Evolutionary conservation across 2,888 invertebrate genomes (phyloP).

Genomic region (Pterobdella sp.): DNA sequence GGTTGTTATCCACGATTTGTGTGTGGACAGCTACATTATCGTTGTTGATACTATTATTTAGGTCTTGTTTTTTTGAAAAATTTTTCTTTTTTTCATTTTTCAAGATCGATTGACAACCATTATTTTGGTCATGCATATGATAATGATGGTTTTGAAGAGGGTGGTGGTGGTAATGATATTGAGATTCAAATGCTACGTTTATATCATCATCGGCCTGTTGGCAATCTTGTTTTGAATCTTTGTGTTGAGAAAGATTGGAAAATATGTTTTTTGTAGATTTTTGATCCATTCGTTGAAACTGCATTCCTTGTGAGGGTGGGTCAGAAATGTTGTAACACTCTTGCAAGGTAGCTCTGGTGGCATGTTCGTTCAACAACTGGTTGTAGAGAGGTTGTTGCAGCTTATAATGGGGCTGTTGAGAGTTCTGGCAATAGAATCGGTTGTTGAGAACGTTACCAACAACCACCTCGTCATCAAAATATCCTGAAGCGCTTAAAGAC

Average conservation of each 20-base stretch:
- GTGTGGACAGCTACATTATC: neutral
- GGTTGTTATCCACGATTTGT: neutral
- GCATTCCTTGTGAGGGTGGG: neutral
- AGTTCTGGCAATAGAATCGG: constrained; percentile 7
- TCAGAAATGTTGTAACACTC: neutral
- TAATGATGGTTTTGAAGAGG: constrained; percentile 1
- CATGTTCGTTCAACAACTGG: constrained; percentile 2
- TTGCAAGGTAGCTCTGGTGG: neutral
- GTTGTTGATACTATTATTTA: neutral
- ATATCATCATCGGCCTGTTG: neutral
- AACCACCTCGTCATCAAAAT: neutral
- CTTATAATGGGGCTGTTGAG: neutral
- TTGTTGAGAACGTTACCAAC: constrained; percentile 7
- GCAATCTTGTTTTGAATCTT: neutral
- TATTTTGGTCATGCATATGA: neutral
- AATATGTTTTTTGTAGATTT: neutral
- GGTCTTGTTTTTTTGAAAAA: neutral
- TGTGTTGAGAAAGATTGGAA: neutral
- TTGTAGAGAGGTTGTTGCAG: constrained; percentile 5
- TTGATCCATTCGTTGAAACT: neutral
- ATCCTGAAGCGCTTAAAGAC: neutral
- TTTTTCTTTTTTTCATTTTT: constrained; percentile 7
- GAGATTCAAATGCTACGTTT: neutral
- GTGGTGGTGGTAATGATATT: constrained; percentile 10
- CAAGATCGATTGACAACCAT: constrained; percentile 6